These are phyloP conservation scores for Coecobrya sp. DNA, from an alignment of 2,888 invertebrate species.

Conservation along the genomic window DNA sequence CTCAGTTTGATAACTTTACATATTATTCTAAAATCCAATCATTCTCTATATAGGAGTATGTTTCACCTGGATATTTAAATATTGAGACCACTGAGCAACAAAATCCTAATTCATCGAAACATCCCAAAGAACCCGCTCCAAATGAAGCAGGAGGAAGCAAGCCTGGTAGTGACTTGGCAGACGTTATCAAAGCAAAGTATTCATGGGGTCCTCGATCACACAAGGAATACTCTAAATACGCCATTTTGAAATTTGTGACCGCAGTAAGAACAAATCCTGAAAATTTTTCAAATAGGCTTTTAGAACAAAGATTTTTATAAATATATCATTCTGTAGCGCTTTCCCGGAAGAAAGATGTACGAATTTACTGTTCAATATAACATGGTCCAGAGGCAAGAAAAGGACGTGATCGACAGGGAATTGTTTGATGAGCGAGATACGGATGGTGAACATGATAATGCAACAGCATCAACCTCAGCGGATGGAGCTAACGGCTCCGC, in stretches of 20 bases:
- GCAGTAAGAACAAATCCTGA: constrained; percentile 76
- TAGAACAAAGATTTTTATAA: too few species aligned
- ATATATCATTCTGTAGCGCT: too few species aligned
- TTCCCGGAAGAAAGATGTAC: constrained; percentile 69
- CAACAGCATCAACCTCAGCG: background rate
- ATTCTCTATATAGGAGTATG: constrained; percentile 81
- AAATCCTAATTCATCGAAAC: constrained; percentile 1
- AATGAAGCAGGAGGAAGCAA: background rate
- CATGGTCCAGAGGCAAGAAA: constrained; percentile 54
- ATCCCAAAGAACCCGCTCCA: background rate
- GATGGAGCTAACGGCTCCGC: constrained; percentile 61
- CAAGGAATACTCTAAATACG: constrained; percentile 83
- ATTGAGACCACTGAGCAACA: constrained; percentile 71
- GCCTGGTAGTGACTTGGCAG: background rate
- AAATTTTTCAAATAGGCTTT: background rate
- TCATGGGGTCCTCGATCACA: constrained; percentile 85
- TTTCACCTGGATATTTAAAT: constrained; percentile 80
- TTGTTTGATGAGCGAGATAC: constrained; percentile 8
- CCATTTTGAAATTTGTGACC: constrained; percentile 83
- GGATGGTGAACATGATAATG: background rate
- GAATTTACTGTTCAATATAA: constrained; percentile 82
- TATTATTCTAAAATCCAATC: background rate
- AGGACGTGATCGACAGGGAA: constrained; percentile 68
- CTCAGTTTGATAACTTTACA: background rate
- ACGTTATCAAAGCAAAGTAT: constrained; percentile 79